phyloP scores from a whole-genome alignment of 2,797 vertebrate genomes.

The Halcyon chelicuti region DNA sequence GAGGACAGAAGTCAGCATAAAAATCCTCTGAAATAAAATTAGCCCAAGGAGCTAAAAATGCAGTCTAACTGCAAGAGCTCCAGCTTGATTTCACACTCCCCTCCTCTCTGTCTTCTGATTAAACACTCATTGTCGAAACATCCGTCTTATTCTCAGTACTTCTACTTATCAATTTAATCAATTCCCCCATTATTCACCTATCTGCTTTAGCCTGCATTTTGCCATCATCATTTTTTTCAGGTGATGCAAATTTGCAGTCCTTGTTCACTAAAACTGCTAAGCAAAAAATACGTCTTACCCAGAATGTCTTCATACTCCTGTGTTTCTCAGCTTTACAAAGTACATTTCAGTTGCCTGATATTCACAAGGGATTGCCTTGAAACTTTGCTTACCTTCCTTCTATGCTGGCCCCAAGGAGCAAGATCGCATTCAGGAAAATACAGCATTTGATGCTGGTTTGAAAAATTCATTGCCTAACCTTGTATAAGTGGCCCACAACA shows the following conservation, averaged over 20 bases:
- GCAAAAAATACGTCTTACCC: not conserved
- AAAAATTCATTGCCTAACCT: constrained; percentile 57
- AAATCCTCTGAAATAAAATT: constrained; percentile 28
- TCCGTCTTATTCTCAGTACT: not conserved
- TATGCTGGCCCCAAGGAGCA: not conserved
- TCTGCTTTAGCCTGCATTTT: constrained; percentile 8
- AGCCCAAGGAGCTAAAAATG: constrained; percentile 6
- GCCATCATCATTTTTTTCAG: not conserved
- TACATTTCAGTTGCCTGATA: constrained; percentile 6
- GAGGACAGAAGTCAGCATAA: not conserved
- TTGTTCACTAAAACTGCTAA: not conserved
- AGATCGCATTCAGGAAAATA: constrained; percentile 9
- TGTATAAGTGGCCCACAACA: constrained; percentile 37
- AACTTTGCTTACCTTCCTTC: not conserved
- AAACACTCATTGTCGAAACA: constrained; percentile 24
- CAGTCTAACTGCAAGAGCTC: not conserved
- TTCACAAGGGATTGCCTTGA: constrained; percentile 18
- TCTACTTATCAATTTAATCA: constrained; percentile 23
- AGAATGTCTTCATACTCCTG: not conserved
- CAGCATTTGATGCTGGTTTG: constrained; percentile 40
- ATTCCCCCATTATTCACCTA: constrained; percentile 16
- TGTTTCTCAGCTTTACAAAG: constrained; percentile 1
- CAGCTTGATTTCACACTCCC: constrained; percentile 21
- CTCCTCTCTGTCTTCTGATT: not conserved
- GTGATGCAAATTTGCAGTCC: not conserved